A percentile compares a stretch with the other conserved stretches of the same genome.
These are phyloP conservation scores for Himalopsyche anomala DNA, from an alignment of 2,888 invertebrate genomes.

Conservation along the genomic window DNA sequence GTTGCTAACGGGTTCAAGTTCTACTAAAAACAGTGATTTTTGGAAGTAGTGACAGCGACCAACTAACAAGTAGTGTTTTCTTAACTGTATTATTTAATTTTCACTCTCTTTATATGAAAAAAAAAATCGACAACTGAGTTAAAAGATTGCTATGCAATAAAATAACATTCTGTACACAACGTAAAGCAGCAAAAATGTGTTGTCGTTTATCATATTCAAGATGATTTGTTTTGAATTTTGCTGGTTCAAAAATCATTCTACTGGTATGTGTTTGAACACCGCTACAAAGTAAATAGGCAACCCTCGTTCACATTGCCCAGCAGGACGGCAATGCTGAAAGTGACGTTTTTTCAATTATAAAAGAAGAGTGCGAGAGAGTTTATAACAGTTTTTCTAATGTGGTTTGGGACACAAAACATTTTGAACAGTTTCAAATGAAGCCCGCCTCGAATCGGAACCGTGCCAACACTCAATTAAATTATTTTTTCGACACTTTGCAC, in stretches of 20 bases:
- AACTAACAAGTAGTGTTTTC: no score
- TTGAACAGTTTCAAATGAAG: conserved; percentile 56
- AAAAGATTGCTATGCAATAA: no score
- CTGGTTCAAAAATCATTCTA: conserved; percentile 45
- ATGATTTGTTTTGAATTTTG: conserved; percentile 1
- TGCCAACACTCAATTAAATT: conserved; percentile 28
- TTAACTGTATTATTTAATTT: no score
- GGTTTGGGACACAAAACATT: conserved; percentile 57
- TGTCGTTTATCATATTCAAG: background rate
- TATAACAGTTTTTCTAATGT: conserved; percentile 64
- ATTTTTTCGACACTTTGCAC: background rate
- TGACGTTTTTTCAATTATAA: conserved; percentile 66
- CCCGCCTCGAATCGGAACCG: conserved; percentile 51
- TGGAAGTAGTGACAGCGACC: no score
- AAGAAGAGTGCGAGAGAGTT: conserved; percentile 57
- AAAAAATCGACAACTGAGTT: no score
- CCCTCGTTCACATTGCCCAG: conserved; percentile 63
- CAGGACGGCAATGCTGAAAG: conserved; percentile 61
- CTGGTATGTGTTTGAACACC: conserved; percentile 56
- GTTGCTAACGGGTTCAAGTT: no score
- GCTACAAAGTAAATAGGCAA: conserved; percentile 62
- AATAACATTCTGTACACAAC: no score
- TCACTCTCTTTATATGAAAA: no score
- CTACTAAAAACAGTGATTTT: no score
- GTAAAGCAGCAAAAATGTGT: no score